Evolutionary conservation across 2,797 vertebrate species (phyloP), one percentile per base, ranked within the genome.

Genomic region (Enteromius treurensis): DNA sequence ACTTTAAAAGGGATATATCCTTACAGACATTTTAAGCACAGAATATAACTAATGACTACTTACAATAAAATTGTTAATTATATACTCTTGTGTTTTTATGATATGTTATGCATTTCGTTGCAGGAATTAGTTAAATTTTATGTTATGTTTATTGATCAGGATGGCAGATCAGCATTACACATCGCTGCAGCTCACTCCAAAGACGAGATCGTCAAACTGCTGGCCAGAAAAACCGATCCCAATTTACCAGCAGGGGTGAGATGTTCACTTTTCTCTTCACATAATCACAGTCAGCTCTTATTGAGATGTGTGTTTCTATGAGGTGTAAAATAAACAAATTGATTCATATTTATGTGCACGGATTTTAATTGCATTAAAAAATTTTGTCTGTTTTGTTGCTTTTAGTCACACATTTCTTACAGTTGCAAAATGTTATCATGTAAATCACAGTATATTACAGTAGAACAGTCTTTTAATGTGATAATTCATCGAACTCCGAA

Each of bases 161-260:
- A 92, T 32, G 88, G 90, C 21, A 87, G 88, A 65, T 90, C 89
- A 0, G 86, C 79, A 0, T 49, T 90, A 10, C 90, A 92, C 19
- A 26, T 91, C 2, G 91, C 90, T 0, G 90, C 91, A 5, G 85
- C 89, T n/a, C 79, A 90, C 53, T 89, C 91, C 55, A 92, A 91
- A 79, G 88, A 92, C 0, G 91, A 91, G 23, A 89, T 92, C 4
- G 78, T 92, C 19, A 86, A 84, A 40, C 87, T 91, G 23, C 87
- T 93, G 71, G 85, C 89, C 62, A 90, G 86, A 71, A 92, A 88
- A 79, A 77, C 69, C 1, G 91, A 92, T 32, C 84, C 90, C n/a
- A 91, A 89, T 45, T 47, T 84, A 29, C 86, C 83, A 9, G 91
- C 90, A 86, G 91, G 92, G 88, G 92, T 92, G 86, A 71, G 89